Evolutionary conservation across 2,113 vertebrate genomes (phyloP).

Genomic region (Atrichornis clamosus): DNA sequence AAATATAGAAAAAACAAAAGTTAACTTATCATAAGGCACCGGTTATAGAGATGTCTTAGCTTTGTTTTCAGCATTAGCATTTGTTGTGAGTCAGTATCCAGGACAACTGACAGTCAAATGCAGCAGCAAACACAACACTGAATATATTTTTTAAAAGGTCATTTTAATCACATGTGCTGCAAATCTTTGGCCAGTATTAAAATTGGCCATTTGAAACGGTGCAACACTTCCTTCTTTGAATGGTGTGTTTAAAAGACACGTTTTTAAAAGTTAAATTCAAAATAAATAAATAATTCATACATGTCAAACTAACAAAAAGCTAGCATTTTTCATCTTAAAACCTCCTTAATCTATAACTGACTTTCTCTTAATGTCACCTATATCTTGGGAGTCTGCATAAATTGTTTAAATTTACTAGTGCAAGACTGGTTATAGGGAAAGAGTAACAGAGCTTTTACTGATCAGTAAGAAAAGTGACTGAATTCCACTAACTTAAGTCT

Average conservation of each 20-base stretch:
- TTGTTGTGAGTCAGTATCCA: conserved; percentile 21
- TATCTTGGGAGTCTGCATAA: neutral
- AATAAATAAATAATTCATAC: neutral
- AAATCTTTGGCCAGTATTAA: neutral
- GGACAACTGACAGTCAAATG: conserved; percentile 44
- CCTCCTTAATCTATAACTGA: neutral
- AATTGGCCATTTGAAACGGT: neutral
- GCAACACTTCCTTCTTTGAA: neutral
- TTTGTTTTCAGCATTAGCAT: conserved; percentile 1
- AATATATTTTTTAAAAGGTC: neutral
- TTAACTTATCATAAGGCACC: neutral
- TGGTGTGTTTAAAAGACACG: neutral
- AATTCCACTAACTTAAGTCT: neutral
- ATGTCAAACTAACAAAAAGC: neutral
- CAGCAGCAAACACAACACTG: neutral
- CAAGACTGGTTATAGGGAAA: neutral
- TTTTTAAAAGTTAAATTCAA: neutral
- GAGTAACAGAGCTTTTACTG: neutral
- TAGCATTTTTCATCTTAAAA: neutral
- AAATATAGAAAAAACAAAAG: neutral
- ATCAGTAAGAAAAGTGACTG: neutral
- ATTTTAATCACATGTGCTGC: neutral
- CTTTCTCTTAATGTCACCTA: neutral
- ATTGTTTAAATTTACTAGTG: neutral
- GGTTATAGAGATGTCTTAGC: neutral